Conservation (phyloP, 2,888 invertebrate genomes). For the Ochropacha duplaris region DNA sequence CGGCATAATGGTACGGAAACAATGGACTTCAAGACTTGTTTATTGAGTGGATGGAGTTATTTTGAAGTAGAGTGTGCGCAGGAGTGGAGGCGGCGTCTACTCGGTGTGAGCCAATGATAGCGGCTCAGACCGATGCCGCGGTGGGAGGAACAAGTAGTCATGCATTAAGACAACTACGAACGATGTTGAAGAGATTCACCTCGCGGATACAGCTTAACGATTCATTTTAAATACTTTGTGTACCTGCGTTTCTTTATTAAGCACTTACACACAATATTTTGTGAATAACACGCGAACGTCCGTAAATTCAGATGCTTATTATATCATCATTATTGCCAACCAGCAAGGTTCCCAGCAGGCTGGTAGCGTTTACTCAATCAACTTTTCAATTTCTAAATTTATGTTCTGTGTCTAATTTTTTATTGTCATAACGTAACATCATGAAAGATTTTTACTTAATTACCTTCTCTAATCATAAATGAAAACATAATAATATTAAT, state of each 20-base stretch:
- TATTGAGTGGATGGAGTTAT: constrained; percentile 79
- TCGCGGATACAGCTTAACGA: constrained; percentile 53
- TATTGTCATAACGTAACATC: too few relatives aligned
- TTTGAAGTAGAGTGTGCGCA: constrained; percentile 74
- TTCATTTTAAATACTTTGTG: constrained; percentile 51
- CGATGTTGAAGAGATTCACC: constrained; percentile 55
- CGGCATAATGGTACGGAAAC: constrained; percentile 72
- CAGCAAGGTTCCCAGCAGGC: too few relatives aligned
- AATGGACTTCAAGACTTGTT: constrained; percentile 80
- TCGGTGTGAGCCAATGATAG: constrained; percentile 70
- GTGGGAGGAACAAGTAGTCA: constrained; percentile 78
- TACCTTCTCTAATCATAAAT: too few relatives aligned
- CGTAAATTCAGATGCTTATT: constrained; percentile 48
- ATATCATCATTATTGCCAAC: too few relatives aligned
- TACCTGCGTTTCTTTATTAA: constrained; percentile 37
- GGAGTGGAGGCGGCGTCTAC: constrained; percentile 76
- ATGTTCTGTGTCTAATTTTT: too few relatives aligned
- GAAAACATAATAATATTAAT: neutral
- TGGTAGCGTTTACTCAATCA: too few relatives aligned
- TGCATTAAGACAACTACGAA: constrained; percentile 62
- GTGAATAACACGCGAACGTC: constrained; percentile 31
- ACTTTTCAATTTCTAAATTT: neutral
- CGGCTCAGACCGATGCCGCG: constrained; percentile 35
- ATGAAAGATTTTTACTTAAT: too few relatives aligned
- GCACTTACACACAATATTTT: constrained; percentile 36